Conservation (phyloP, 2,797 vertebrate genomes). For the Notolepis coatsorum region DNA sequence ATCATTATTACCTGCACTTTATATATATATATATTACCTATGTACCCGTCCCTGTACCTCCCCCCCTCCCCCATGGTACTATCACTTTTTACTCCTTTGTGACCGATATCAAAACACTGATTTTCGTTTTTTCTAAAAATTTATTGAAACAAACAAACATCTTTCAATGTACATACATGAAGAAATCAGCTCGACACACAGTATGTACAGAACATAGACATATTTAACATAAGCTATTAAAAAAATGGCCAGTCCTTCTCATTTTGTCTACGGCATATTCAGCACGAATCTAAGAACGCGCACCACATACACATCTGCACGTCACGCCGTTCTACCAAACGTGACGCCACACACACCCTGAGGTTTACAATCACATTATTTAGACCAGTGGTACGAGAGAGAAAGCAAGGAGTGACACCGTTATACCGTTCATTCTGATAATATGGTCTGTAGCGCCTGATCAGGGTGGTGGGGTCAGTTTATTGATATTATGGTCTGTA, state of each 20-base stretch:
- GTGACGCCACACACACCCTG: conserved; percentile 66
- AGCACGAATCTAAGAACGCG: conserved; percentile 54
- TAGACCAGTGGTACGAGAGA: conserved; percentile 49
- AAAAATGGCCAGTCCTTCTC: conserved; percentile 33
- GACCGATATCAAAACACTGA: conserved; percentile 33
- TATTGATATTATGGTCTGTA: conserved; percentile 98
- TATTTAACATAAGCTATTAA: conserved; percentile 48
- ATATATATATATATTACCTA: no score
- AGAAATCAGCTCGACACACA: conserved; percentile 56
- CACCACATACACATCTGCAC: conserved; percentile 48
- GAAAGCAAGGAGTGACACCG: conserved; percentile 42
- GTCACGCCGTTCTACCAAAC: conserved; percentile 51
- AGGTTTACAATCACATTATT: conserved; percentile 68
- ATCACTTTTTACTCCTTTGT: no score
- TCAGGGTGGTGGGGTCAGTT: conserved; percentile 95
- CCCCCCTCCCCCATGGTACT: no score
- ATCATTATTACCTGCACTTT: no score
- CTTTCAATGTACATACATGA: conserved; percentile 53
- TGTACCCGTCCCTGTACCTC: no score
- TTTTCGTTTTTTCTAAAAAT: conserved; percentile 66
- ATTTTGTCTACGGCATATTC: conserved; percentile 43
- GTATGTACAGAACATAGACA: no score
- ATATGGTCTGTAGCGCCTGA: conserved; percentile 95
- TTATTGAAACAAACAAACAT: conserved; percentile 62
- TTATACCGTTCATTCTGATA: conserved; percentile 52